Evolutionary conservation across 35 echinoderm and acorn worm genomes (phyloP).

Genomic region (Patiria miniata): DNA sequence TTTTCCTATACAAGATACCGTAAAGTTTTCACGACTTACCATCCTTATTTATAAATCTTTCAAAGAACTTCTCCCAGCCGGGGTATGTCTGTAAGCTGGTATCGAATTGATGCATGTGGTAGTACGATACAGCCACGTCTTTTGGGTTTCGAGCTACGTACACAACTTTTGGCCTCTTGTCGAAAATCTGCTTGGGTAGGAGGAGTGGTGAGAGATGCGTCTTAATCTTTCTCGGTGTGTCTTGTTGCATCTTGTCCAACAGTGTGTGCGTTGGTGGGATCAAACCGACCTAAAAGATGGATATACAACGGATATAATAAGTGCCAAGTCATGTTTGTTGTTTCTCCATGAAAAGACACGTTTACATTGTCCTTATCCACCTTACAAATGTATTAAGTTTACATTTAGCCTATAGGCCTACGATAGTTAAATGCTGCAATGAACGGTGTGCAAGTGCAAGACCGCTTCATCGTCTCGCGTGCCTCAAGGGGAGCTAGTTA

Average conservation of each 20-base stretch:
- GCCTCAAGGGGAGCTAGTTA: too few species aligned
- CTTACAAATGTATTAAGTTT: too few species aligned
- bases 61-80: conserved; percentile 28
- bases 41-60: conserved; percentile 25
- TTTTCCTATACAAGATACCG: too few species aligned
- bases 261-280: conserved; percentile 24
- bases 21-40: not conserved
- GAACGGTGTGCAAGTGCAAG: too few species aligned
- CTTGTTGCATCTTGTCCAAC: not conserved
- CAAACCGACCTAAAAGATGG: not conserved
- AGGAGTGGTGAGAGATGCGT: conserved; percentile 17
- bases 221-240: conserved; percentile 29
- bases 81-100: conserved; percentile 20
- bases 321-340: too few species aligned
- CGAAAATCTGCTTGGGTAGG: conserved; percentile 26
- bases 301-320: too few species aligned
- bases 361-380: too few species aligned
- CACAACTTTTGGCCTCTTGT: conserved; percentile 32
- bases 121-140: conserved; percentile 35
- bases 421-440: too few species aligned
- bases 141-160: conserved; percentile 41
- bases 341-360: too few species aligned
- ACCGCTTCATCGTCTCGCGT: too few species aligned
- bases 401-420: too few species aligned
- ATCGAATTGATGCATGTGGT: conserved; percentile 42